phyloP scores from a whole-genome alignment of 1,140 invertebrate genomes.

The Drosophila azteca region DNA sequence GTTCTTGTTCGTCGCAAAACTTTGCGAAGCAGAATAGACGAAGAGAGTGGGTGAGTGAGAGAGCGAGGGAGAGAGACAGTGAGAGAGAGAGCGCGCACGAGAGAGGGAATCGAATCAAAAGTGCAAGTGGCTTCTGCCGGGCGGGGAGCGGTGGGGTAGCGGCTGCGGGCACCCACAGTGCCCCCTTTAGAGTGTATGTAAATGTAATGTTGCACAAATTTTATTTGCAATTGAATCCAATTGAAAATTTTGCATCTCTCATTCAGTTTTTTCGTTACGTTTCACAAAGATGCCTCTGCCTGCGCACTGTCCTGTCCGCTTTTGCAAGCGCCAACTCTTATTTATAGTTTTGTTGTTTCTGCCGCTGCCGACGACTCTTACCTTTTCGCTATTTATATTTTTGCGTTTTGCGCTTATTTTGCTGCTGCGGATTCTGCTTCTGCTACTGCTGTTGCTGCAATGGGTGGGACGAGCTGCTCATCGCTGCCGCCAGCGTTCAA shows the following conservation, averaged over 20 bases:
- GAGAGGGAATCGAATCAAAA: conserved; percentile 41
- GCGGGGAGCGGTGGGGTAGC: too few relatives aligned
- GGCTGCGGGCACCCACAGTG: background rate
- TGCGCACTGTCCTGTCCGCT: conserved; percentile 29
- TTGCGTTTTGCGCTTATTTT: conserved; percentile 34
- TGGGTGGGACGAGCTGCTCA: conserved; percentile 29
- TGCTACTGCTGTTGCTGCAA: conserved; percentile 59
- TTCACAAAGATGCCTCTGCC: too few relatives aligned
- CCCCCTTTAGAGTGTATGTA: conserved; percentile 42
- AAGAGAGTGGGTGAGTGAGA: conserved; percentile 38
- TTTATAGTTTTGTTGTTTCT: conserved; percentile 43
- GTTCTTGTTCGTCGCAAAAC: conserved; percentile 70
- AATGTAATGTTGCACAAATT: conserved; percentile 61
- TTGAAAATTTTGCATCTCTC: conserved; percentile 52
- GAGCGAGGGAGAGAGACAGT: conserved; percentile 7
- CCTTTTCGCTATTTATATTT: conserved; percentile 73
- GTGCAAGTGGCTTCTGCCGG: conserved; percentile 2
- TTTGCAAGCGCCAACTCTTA: conserved; percentile 34
- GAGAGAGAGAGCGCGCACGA: conserved; percentile 1
- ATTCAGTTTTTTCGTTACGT: conserved; percentile 8
- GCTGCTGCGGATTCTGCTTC: conserved; percentile 57
- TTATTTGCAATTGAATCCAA: conserved; percentile 71
- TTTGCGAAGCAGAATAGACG: conserved; percentile 46
- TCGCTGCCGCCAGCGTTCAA: conserved; percentile 53
- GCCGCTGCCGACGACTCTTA: conserved; percentile 40